phyloP scores from a whole-genome alignment of 2,113 vertebrate species.

The Onychorhynchus coronatus region DNA sequence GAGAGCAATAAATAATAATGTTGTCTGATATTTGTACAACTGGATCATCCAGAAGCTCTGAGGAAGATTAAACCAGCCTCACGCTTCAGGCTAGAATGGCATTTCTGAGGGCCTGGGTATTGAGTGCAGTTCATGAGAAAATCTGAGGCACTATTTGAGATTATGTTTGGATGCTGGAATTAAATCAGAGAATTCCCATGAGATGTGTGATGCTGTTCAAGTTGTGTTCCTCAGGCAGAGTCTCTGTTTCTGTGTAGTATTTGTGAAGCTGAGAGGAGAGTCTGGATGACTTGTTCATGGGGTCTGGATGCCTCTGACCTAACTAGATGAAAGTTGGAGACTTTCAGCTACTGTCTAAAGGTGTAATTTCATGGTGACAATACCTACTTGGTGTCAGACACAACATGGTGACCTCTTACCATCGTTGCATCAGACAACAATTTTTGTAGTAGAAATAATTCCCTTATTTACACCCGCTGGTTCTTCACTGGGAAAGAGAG shows the following conservation, averaged over 20 bases:
- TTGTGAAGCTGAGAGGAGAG: background rate
- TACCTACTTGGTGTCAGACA: background rate
- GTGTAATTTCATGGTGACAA: background rate
- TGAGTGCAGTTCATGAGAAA: background rate
- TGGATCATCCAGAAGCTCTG: background rate
- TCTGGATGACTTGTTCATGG: background rate
- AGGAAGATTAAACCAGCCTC: background rate
- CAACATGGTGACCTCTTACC: background rate
- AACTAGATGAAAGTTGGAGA: background rate
- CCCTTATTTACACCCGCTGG: background rate
- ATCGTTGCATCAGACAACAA: background rate
- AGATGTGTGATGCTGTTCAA: background rate
- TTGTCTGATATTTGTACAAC: background rate
- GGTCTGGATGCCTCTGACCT: background rate
- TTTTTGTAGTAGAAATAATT: background rate
- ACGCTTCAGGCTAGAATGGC: fast-evolving
- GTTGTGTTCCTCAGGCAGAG: background rate
- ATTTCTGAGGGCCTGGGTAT: background rate
- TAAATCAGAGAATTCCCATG: background rate
- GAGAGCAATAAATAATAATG: background rate
- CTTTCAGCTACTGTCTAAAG: background rate
- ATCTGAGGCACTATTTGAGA: background rate
- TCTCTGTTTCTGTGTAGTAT: background rate
- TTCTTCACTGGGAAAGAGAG: background rate
- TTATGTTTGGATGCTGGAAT: background rate